These are phyloP conservation scores for Eupithecia dodoneata DNA, from an alignment of 2,888 invertebrate genomes.

Conservation along the genomic window DNA sequence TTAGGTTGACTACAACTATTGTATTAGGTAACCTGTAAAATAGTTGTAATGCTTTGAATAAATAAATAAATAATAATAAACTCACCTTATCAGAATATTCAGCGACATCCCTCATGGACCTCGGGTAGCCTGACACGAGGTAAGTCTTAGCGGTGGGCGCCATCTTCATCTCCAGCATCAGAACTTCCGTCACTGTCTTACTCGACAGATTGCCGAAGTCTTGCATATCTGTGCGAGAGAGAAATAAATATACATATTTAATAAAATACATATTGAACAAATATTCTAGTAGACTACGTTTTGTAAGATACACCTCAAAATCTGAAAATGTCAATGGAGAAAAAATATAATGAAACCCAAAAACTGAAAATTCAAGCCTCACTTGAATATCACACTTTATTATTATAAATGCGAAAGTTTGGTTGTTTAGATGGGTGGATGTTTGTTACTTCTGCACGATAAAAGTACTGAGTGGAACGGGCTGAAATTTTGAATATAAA, in stretches of 20 bases:
- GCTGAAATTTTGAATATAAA: too few species aligned
- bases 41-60: too few species aligned
- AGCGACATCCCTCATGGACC: slow-evolving; percentile 95
- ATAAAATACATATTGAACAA: too few species aligned
- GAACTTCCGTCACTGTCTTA: slow-evolving; percentile 93
- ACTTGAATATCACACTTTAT: neutral
- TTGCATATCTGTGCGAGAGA: slow-evolving; percentile 87
- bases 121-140: slow-evolving; percentile 94
- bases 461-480: too few species aligned
- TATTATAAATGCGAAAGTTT: neutral
- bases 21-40: too few species aligned
- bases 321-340: too few species aligned
- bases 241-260: neutral
- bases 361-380: neutral
- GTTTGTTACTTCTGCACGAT: too few species aligned
- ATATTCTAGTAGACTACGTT: too few species aligned
- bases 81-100: slow-evolving; percentile 95
- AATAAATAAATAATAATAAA: neutral
- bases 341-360: neutral
- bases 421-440: too few species aligned
- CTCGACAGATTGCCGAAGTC: slow-evolving; percentile 94
- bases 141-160: slow-evolving; percentile 94
- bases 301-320: too few species aligned
- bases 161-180: slow-evolving; percentile 97
- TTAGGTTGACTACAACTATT: too few species aligned